Percentiles rank a stretch among this genome's conserved stretches.
These are phyloP conservation scores for Achroia grisella DNA, from an alignment of 1,140 invertebrate genomes.

Conservation along the genomic window DNA sequence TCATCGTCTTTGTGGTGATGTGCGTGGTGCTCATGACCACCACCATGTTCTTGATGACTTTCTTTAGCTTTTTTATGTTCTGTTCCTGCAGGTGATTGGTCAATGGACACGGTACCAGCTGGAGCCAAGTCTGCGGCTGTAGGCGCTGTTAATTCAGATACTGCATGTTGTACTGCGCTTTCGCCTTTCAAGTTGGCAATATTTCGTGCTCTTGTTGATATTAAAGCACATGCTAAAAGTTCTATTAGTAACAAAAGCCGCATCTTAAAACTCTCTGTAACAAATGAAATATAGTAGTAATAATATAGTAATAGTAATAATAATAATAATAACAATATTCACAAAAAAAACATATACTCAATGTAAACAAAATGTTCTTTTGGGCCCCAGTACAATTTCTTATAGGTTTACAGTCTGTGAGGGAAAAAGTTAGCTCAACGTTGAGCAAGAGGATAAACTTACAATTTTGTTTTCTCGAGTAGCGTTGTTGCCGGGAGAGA, in stretches of 20 bases:
- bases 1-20: slow-evolving; percentile 78
- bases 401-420: too few species aligned
- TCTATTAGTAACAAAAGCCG: slow-evolving; percentile 42
- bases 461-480: slow-evolving; percentile 25
- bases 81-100: slow-evolving; percentile 67
- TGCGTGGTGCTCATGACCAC: slow-evolving; percentile 77
- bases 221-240: slow-evolving; percentile 31
- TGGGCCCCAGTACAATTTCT: too few species aligned
- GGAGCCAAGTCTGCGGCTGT: slow-evolving; percentile 1
- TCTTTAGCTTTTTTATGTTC: slow-evolving; percentile 69
- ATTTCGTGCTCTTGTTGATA: slow-evolving; percentile 37
- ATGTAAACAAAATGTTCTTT: background rate
- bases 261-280: slow-evolving; percentile 56
- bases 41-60: slow-evolving; percentile 75
- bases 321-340: background rate
- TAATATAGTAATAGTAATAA: background rate
- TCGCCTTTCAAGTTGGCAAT: slow-evolving; percentile 34
- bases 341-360: background rate
- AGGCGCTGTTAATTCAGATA: slow-evolving; percentile 1
- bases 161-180: slow-evolving; percentile 7
- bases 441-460: slow-evolving; percentile 9
- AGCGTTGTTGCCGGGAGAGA: slow-evolving; percentile 28
- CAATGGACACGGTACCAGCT: slow-evolving; percentile 22
- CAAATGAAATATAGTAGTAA: slow-evolving; percentile 1
- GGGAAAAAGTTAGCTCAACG: too few species aligned